Percentiles rank a stretch among this genome's conserved stretches.
phyloP scores from a whole-genome alignment of 2,797 vertebrate species.

The Parambassis ranga region DNA sequence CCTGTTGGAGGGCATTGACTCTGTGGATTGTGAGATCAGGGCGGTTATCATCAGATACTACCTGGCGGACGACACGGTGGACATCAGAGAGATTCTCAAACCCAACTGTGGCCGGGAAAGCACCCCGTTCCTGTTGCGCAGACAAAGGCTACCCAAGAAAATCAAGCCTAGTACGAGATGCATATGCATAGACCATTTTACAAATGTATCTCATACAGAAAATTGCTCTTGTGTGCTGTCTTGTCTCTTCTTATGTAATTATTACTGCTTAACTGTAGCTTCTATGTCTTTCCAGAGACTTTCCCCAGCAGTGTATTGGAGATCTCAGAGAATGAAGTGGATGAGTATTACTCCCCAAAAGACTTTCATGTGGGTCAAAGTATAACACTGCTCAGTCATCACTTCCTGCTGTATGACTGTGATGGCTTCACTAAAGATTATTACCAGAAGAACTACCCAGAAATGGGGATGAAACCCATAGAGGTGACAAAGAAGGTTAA shows the following conservation, averaged over 20 bases:
- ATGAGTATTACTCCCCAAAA: constrained; percentile 87
- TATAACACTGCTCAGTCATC: constrained; percentile 82
- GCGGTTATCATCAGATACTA: constrained; percentile 88
- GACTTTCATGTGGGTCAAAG: constrained; percentile 89
- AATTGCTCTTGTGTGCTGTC: background rate
- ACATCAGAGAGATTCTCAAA: constrained; percentile 86
- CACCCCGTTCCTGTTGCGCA: constrained; percentile 86
- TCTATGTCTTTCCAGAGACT: constrained; percentile 66
- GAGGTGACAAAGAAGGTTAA: constrained; percentile 66
- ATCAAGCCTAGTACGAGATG: constrained; percentile 70
- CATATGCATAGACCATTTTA: too few species aligned
- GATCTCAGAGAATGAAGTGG: constrained; percentile 85
- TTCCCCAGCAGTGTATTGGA: constrained; percentile 93
- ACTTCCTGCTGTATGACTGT: constrained; percentile 88
- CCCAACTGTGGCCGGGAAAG: constrained; percentile 86
- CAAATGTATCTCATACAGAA: too few species aligned
- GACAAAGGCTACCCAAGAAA: constrained; percentile 86
- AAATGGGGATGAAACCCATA: constrained; percentile 76
- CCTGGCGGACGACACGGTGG: constrained; percentile 89
- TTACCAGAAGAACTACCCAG: constrained; percentile 84
- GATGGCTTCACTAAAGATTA: constrained; percentile 88
- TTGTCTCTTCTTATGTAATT: background rate
- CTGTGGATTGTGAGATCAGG: constrained; percentile 75
- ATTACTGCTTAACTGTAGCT: background rate
- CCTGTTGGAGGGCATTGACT: constrained; percentile 82